Evolutionary conservation across 1,140 invertebrate species (phyloP), one percentile per base, ranked within the genome.

Genomic region (Leguminivora glycinivorella): DNA sequence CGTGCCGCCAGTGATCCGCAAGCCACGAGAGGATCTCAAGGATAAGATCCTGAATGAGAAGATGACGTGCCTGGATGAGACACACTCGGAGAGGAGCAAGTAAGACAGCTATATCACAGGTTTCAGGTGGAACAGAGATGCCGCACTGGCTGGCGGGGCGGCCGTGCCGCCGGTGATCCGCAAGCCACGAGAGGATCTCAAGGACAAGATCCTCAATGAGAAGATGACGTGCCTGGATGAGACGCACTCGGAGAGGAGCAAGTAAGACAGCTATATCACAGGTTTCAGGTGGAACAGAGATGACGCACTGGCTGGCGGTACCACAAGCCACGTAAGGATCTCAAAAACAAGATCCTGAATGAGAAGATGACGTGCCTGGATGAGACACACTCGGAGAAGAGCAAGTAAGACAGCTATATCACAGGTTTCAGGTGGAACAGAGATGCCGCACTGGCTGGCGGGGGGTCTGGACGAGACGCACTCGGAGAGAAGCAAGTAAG

Each of bases 331-430:
- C 76, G 73, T 25, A 77, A 78, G 0, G 84, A 85, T 66, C 82
- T 82, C 71, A 88, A 81, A 25, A 82, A 87, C 56, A 86, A 83
- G 63, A 81, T 87, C 34, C 88, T 83, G 77, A 89, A 88, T 66
- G 87, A 91, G 56, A 91, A 89, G 70, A 79, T 92, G 3, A 85
- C 84, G 67, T 85, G 83, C 47, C 75, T 92, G 71, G 92, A 92
- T 63, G 87, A 91, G n/a, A n/a, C n/a, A n/a, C n/a, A n/a, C n/a
- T n/a, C n/a, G n/a, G n/a, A n/a, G n/a, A n/a, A n/a, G 70, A 84
- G 80, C 17, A 88, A 90, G 82, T 84, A 69, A 71, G 72, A 52
- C 9, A 56, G 19, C 47, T 0, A 9, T 66, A 56, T 25, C 17
- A 47, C n/a, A n/a, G n/a, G n/a, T n/a, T n/a, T n/a, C n/a, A n/a